A percentile compares a stretch with the other conserved stretches of the same genome.
phyloP scores from a whole-genome alignment of 2,113 vertebrate genomes.

The Drymodes brunneopygia region DNA sequence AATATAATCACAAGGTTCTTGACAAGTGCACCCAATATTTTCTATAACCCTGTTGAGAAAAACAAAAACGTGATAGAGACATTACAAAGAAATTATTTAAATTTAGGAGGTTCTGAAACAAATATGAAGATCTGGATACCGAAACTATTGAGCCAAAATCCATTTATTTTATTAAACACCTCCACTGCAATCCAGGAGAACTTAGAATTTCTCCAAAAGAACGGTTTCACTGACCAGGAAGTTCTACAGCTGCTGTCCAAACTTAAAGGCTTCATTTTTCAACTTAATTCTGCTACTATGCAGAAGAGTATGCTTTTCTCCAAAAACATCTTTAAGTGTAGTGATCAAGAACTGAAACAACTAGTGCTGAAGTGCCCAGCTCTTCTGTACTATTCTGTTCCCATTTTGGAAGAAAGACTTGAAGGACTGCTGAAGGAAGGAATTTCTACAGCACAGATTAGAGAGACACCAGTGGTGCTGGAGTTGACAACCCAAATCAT shows the following conservation, averaged over 20 bases:
- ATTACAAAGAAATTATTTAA: constrained; percentile 79
- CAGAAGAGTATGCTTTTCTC: constrained; percentile 77
- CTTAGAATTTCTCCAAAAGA: constrained; percentile 78
- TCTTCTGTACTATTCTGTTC: constrained; percentile 83
- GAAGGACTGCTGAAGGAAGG: constrained; percentile 76
- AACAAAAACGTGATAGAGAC: constrained; percentile 76
- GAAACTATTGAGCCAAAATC: constrained; percentile 91
- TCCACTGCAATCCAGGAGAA: constrained; percentile 75
- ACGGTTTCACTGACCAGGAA: constrained; percentile 78
- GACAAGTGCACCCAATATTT: constrained; percentile 83
- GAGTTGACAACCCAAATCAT: constrained; percentile 89
- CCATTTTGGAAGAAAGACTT: constrained; percentile 81
- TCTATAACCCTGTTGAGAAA: constrained; percentile 79
- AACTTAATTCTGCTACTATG: constrained; percentile 80
- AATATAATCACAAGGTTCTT: constrained; percentile 86
- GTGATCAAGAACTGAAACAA: constrained; percentile 73
- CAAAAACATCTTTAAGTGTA: constrained; percentile 77
- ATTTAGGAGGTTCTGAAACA: constrained; percentile 80
- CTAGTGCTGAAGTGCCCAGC: constrained; percentile 84
- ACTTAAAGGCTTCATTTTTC: constrained; percentile 87
- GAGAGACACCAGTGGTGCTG: constrained; percentile 78
- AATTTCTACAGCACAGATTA: constrained; percentile 82
- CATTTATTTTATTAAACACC: constrained; percentile 84
- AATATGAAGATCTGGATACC: constrained; percentile 90
- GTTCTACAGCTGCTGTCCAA: constrained; percentile 86